These are phyloP conservation scores for Prostheceraeus crozeri DNA, from an alignment of 2,888 invertebrate species.

Conservation along the genomic window DNA sequence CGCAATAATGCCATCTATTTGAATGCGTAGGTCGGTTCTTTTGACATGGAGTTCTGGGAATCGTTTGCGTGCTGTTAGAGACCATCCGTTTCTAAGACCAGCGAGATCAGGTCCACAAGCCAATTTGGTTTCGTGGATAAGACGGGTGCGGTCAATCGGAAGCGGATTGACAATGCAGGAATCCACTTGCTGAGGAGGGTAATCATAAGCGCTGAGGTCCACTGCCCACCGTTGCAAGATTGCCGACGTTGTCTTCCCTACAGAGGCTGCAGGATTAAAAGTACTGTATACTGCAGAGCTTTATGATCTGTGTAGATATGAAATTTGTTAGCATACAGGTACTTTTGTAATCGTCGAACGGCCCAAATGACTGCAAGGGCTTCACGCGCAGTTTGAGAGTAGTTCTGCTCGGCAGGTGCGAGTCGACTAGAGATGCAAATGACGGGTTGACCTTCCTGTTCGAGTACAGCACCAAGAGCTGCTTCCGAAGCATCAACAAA, in stretches of 20 bases:
- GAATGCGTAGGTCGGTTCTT: not conserved
- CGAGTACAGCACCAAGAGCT: slow-evolving; percentile 12
- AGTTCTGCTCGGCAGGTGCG: not conserved
- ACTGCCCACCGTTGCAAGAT: slow-evolving; percentile 5
- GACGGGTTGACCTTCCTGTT: slow-evolving; percentile 13
- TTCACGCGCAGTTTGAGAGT: slow-evolving; percentile 8
- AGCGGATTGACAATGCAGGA: slow-evolving; percentile 25
- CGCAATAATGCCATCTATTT: slow-evolving; percentile 6
- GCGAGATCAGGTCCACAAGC: not conserved
- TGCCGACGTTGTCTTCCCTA: slow-evolving; percentile 10
- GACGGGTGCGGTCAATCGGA: slow-evolving; percentile 6
- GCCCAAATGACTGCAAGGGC: slow-evolving; percentile 7
- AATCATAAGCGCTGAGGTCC: not conserved
- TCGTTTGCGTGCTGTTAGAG: not conserved
- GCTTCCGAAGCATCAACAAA: slow-evolving; percentile 1
- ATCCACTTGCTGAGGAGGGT: too few species aligned
- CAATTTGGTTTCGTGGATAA: not conserved
- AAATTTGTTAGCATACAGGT: not conserved
- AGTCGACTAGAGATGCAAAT: slow-evolving; percentile 9
- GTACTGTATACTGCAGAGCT: not conserved
- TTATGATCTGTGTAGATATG: slow-evolving; percentile 11
- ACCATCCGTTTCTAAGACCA: slow-evolving; percentile 12
- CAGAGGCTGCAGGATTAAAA: slow-evolving; percentile 13
- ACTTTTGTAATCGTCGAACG: slow-evolving; percentile 1
- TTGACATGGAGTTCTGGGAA: too few species aligned